A percentile compares a stretch with the other conserved stretches of the same genome.
Evolutionary conservation across 2,113 vertebrate genomes (phyloP).

Genomic region (Chamaetylas fuelleborni): DNA sequence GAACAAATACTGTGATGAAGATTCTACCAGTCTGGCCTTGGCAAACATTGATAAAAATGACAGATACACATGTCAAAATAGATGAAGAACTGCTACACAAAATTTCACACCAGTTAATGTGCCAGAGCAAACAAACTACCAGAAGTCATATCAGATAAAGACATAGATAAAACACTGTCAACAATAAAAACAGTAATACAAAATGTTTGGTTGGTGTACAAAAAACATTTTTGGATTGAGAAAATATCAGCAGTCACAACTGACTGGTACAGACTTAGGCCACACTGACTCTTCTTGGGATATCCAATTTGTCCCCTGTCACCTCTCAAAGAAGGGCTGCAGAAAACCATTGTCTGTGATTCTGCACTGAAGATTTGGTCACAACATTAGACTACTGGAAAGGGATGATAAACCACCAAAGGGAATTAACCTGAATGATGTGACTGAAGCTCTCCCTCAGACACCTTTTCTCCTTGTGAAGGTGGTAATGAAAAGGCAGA

Average conservation of each 20-base stretch:
- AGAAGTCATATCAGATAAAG: constrained; percentile 37
- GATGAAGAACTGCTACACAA: constrained; percentile 44
- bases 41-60: constrained; percentile 59
- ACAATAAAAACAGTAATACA: constrained; percentile 40
- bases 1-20: constrained; percentile 27
- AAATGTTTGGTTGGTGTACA: constrained; percentile 21
- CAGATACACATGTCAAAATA: constrained; percentile 45
- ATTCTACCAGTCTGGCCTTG: neutral
- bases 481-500: neutral
- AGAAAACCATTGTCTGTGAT: neutral
- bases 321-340: neutral
- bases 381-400: neutral
- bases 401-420: neutral
- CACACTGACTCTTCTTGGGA: neutral
- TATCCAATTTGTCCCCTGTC: neutral
- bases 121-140: constrained; percentile 51
- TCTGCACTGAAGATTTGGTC: neutral
- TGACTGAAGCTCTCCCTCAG: neutral
- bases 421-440: neutral
- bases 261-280: rapidly evolving
- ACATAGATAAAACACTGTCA: constrained; percentile 53
- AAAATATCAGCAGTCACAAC: neutral
- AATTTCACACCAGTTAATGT: constrained; percentile 40
- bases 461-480: neutral
- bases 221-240: neutral